phyloP scores from a whole-genome alignment of 2,797 vertebrate species.

The Chelidonichthys spinosus region DNA sequence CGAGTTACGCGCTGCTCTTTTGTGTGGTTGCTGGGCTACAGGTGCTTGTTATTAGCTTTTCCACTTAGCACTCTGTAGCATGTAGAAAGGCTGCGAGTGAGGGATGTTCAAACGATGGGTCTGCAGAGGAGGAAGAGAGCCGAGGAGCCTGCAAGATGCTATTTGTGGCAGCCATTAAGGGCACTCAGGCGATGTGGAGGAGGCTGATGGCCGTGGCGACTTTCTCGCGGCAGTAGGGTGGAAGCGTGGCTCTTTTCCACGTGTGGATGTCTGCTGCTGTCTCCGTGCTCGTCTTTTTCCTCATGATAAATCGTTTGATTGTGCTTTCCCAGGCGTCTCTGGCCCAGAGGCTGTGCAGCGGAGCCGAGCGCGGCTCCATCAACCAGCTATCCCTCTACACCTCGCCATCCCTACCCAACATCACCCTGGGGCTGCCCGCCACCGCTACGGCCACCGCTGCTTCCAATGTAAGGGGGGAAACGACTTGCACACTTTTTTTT shows the following conservation, averaged over 20 bases:
- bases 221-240: constrained; percentile 18
- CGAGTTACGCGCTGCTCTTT: background rate
- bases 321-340: constrained; percentile 79
- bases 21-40: constrained; percentile 19
- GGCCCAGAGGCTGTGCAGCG: constrained; percentile 90
- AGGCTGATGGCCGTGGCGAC: constrained; percentile 46
- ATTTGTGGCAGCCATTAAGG: constrained; percentile 68
- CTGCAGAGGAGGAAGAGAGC: constrained; percentile 44
- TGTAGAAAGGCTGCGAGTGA: constrained; percentile 26
- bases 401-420: constrained; percentile 97
- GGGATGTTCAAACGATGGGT: constrained; percentile 38
- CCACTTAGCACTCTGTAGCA: constrained; percentile 27
- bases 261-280: constrained; percentile 15
- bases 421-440: constrained; percentile 95
- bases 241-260: constrained; percentile 22
- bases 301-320: constrained; percentile 56
- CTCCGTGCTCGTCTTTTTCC: background rate
- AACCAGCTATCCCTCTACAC: constrained; percentile 96
- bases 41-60: constrained; percentile 39
- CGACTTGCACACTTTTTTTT: background rate
- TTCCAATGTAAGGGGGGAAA: constrained; percentile 80
- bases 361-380: constrained; percentile 87
- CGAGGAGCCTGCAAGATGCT: constrained; percentile 50
- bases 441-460: constrained; percentile 86
- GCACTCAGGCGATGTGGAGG: constrained; percentile 61